Conservation (phyloP, 1,140 invertebrate species). For the Heterodera carotae region DNA sequence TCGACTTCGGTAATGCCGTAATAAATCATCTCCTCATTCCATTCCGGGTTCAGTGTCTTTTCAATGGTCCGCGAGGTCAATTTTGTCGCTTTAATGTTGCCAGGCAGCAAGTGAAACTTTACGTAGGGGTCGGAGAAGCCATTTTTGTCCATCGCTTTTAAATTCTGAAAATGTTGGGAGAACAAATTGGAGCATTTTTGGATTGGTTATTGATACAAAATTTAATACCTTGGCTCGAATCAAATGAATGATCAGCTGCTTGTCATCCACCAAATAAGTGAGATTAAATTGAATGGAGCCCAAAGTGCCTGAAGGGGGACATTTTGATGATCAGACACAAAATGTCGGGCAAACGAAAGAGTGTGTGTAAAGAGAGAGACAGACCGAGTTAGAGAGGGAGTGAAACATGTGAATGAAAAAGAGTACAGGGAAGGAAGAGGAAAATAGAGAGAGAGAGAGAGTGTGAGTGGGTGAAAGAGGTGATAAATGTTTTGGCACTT, state of each 20-base stretch:
- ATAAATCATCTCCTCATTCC: constrained; percentile 87
- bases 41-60: constrained; percentile 88
- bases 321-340: too few relatives aligned
- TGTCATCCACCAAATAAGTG: constrained; percentile 58
- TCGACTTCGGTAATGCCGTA: constrained; percentile 82
- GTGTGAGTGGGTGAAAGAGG: background rate
- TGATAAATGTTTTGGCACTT: too few relatives aligned
- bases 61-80: constrained; percentile 83
- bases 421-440: background rate
- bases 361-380: constrained; percentile 1
- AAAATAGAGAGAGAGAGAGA: constrained; percentile 2
- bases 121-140: constrained; percentile 89
- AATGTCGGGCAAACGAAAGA: background rate
- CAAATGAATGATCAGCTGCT: constrained; percentile 62
- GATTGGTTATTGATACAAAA: background rate
- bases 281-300: constrained; percentile 63
- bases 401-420: too few relatives aligned
- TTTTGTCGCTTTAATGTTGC: constrained; percentile 75
- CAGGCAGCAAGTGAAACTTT: constrained; percentile 80
- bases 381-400: too few relatives aligned
- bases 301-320: constrained; percentile 56
- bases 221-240: constrained; percentile 60
- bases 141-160: constrained; percentile 84
- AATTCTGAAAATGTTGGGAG: constrained; percentile 56
- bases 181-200: background rate